Evolutionary conservation across 2,113 vertebrate genomes (phyloP).

Genomic region (Hydropotes inermis): DNA sequence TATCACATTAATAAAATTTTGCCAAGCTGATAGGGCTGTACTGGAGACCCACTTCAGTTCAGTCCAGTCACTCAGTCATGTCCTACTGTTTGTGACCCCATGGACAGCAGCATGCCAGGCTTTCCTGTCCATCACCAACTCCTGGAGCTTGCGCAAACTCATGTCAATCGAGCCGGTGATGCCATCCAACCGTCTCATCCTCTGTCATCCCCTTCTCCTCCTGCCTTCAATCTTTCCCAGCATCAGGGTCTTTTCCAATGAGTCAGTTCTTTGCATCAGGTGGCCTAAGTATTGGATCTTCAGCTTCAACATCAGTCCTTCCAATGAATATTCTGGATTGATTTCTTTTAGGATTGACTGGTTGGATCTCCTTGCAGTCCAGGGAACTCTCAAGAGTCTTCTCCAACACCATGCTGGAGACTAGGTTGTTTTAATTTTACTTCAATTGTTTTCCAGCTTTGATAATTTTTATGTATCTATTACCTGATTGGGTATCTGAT

Average conservation of each 20-base stretch:
- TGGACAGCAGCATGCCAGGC: not conserved
- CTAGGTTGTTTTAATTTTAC: not conserved
- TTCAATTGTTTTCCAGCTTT: not conserved
- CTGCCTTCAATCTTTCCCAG: rapidly evolving
- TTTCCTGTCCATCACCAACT: not conserved
- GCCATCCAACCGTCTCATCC: not conserved
- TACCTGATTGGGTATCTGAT: not conserved
- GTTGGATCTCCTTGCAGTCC: not conserved
- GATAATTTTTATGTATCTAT: not conserved
- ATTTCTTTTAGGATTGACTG: not conserved
- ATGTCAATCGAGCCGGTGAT: not conserved
- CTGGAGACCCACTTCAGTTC: not conserved
- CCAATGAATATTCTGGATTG: not conserved
- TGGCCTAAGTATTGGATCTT: not conserved
- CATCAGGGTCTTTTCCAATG: not conserved
- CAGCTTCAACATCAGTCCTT: not conserved
- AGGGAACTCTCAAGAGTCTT: not conserved
- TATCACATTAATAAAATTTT: not conserved
- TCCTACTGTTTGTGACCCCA: rapidly evolving
- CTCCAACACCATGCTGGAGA: not conserved
- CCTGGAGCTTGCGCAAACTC: not conserved
- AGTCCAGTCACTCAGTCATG: not conserved
- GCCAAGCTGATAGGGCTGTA: not conserved
- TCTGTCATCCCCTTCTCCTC: not conserved
- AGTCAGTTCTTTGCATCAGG: not conserved